These are phyloP conservation scores for Oxygymnocypris stewartii DNA, from an alignment of 2,113 vertebrate species.

Conservation along the genomic window DNA sequence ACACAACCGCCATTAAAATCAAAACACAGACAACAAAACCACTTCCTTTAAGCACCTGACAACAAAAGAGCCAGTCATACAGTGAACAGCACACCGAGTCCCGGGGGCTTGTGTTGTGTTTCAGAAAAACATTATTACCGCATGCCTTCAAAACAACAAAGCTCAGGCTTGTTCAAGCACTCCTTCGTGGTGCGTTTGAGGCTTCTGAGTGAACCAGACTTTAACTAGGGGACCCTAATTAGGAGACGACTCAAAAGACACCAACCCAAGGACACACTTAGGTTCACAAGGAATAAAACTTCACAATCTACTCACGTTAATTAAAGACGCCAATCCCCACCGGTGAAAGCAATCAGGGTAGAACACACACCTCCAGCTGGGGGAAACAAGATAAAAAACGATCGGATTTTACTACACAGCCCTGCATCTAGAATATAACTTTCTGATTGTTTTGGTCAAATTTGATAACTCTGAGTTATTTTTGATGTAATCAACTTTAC, in stretches of 20 bases:
- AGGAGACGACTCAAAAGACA: neutral
- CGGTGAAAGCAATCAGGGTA: conserved; percentile 69
- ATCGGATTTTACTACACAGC: neutral
- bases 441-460: too few relatives aligned
- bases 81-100: neutral
- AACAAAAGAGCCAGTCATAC: neutral
- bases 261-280: neutral
- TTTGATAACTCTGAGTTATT: too few relatives aligned
- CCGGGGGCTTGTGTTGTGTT: neutral
- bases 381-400: conserved; percentile 23
- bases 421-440: neutral
- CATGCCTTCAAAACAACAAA: neutral
- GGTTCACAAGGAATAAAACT: neutral
- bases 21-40: neutral
- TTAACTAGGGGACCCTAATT: neutral
- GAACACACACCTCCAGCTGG: conserved; percentile 77
- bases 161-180: neutral
- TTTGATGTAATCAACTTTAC: too few relatives aligned
- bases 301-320: conserved; percentile 62
- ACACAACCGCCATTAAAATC: neutral
- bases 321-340: conserved; percentile 68
- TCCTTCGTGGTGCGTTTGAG: neutral
- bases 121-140: neutral
- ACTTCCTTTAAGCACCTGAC: neutral
- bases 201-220: neutral